phyloP scores from a whole-genome alignment of 2,888 invertebrate species.

The Drymonia ruficornis region DNA sequence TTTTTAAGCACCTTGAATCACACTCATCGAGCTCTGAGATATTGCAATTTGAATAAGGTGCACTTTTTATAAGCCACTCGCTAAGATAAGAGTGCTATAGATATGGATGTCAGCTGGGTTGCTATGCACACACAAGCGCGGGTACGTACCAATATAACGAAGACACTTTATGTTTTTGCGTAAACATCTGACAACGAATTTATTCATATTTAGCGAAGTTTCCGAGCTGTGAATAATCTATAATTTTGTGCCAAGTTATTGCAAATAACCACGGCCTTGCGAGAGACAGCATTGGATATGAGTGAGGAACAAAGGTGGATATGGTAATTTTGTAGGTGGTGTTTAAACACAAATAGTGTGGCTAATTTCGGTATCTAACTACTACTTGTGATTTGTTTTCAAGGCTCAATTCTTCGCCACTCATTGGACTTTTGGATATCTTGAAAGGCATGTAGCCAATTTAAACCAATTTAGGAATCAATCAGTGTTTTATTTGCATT shows the following conservation, averaged over 20 bases:
- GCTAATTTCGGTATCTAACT: too few species aligned
- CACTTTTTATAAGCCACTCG: background rate
- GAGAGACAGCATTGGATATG: background rate
- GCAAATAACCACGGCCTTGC: constrained; percentile 2
- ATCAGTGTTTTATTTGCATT: background rate
- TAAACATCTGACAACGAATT: background rate
- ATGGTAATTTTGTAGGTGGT: background rate
- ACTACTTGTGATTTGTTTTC: too few species aligned
- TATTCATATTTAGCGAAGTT: background rate
- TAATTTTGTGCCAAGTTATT: constrained; percentile 7
- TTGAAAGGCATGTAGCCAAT: too few species aligned
- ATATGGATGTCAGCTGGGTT: background rate
- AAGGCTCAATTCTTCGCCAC: too few species aligned
- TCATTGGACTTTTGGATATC: too few species aligned
- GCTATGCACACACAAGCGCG: background rate
- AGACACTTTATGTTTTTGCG: background rate
- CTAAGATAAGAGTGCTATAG: background rate
- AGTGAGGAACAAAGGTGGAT: background rate
- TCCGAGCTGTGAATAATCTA: background rate
- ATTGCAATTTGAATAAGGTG: background rate
- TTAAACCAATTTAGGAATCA: background rate
- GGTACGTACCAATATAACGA: background rate
- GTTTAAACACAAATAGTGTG: background rate
- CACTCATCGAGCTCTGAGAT: too few species aligned
- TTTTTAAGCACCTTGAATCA: too few species aligned